Evolutionary conservation across 2,113 vertebrate species (phyloP).

Genomic region (Elephas maximus): DNA sequence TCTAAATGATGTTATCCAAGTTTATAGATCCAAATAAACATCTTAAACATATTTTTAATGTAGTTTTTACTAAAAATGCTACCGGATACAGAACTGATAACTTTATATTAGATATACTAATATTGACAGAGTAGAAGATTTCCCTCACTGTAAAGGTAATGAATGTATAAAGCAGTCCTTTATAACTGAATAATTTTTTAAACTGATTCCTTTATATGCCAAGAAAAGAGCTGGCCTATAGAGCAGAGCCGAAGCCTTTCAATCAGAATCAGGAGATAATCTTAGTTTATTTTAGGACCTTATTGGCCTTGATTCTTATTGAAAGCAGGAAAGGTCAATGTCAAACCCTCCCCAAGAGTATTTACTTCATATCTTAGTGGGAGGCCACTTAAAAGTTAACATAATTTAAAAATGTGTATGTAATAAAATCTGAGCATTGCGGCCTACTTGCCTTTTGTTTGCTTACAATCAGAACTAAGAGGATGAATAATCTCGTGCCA

Average conservation of each 20-base stretch:
- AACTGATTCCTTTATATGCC: neutral
- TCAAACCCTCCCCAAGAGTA: neutral
- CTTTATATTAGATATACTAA: constrained; percentile 15
- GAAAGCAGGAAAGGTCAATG: constrained; percentile 55
- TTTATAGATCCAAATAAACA: neutral
- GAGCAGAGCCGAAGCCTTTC: neutral
- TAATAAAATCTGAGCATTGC: constrained; percentile 31
- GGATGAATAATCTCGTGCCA: constrained; percentile 36
- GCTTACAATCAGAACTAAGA: neutral
- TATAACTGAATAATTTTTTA: neutral
- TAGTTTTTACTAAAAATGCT: constrained; percentile 4
- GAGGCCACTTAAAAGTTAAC: constrained; percentile 43
- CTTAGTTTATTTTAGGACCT: neutral
- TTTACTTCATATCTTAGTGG: neutral
- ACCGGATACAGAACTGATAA: neutral
- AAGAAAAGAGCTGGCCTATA: neutral
- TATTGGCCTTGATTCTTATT: neutral
- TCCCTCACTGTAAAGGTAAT: neutral
- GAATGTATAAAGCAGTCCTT: neutral
- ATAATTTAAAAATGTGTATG: constrained; percentile 26
- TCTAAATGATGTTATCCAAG: neutral
- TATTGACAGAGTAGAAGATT: neutral
- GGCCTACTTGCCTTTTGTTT: constrained; percentile 7
- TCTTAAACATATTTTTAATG: neutral
- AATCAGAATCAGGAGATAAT: neutral